Percentiles rank a stretch among this genome's conserved stretches.
Evolutionary conservation across 2,797 vertebrate species (phyloP).

Genomic region (Australoheros facetus): DNA sequence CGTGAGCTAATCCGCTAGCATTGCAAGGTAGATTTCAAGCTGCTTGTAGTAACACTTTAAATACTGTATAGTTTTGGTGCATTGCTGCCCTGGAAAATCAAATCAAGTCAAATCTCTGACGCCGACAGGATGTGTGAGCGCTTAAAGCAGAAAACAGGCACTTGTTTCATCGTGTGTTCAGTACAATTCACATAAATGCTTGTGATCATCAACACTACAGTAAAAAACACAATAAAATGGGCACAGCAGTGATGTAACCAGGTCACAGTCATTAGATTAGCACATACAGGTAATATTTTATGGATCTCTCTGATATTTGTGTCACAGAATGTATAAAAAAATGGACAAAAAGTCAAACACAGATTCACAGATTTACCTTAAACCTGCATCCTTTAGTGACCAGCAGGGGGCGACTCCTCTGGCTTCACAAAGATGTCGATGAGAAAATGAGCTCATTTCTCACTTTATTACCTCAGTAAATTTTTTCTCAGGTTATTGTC

Average conservation of each 20-base stretch:
- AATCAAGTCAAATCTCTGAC: background rate
- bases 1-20: conserved; percentile 73
- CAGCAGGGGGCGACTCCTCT: background rate
- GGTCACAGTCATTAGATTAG: background rate
- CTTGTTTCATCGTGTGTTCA: conserved; percentile 11
- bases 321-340: too few relatives aligned
- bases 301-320: conserved; percentile 43
- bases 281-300: background rate
- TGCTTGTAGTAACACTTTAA: conserved; percentile 63
- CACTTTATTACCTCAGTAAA: too few relatives aligned
- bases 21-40: conserved; percentile 71
- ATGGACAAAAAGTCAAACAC: too few relatives aligned
- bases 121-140: conserved; percentile 32
- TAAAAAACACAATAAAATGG: background rate
- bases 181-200: conserved; percentile 8
- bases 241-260: background rate
- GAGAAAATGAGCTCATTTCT: too few relatives aligned
- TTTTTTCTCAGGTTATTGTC: too few relatives aligned
- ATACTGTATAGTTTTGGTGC: conserved; percentile 54
- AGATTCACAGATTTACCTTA: too few relatives aligned
- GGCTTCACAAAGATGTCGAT: background rate
- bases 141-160: conserved; percentile 45
- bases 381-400: background rate
- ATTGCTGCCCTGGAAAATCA: conserved; percentile 40
- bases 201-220: background rate